Evolutionary conservation across 2,113 vertebrate species (phyloP), one percentile per base, ranked within the genome.

Genomic region (Hystrix brachyura): DNA sequence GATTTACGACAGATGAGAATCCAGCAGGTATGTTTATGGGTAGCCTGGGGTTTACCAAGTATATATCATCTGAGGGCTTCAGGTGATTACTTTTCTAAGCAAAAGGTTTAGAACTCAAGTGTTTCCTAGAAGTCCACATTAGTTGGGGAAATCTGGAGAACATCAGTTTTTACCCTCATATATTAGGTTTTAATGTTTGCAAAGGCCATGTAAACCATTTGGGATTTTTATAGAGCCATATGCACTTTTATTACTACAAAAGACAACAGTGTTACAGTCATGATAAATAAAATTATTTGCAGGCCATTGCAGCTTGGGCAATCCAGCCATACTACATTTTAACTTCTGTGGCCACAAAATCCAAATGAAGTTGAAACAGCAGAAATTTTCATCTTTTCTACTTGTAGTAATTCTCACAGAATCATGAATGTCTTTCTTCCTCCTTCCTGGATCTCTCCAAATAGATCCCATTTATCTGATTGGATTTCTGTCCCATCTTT

Each of bases 401-500:
- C 67, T 97, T 95, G 94, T 96, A 97, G 91, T 96, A 98, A 98
- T 97, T 96, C 88, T 97, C 83, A 34, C 55, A 81, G 86, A 94
- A 82, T 90, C 97, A 96, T 96, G 93, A 98, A 98, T 87, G 87
- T 94, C 97, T 97, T 95, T 97, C 90, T 97, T 96, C 95, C 89
- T 98, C 93, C 88, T 98, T 98, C 98, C 97, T 98, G 97, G 96
- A 98, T 98, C 98, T 98, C 98, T 98, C 98, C 97, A 98, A 98
- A 98, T 98, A 98, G 97, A 98, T 97, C 92, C 98, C 98, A 98
- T 99, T 99, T 99, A 98, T 99, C 98, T 98, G 98, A 98, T 97
- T 98, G 98, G 98, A 98, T 99, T 99, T 98, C 98, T 99, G 98
- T 99, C 98, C 98, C 97, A 97, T 99, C 98, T 94, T 99, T 98